A percentile compares a stretch with the other conserved stretches of the same genome.
phyloP scores from a whole-genome alignment of 2,113 vertebrate genomes.

The Pseudorhombus dupliciocellatus region DNA sequence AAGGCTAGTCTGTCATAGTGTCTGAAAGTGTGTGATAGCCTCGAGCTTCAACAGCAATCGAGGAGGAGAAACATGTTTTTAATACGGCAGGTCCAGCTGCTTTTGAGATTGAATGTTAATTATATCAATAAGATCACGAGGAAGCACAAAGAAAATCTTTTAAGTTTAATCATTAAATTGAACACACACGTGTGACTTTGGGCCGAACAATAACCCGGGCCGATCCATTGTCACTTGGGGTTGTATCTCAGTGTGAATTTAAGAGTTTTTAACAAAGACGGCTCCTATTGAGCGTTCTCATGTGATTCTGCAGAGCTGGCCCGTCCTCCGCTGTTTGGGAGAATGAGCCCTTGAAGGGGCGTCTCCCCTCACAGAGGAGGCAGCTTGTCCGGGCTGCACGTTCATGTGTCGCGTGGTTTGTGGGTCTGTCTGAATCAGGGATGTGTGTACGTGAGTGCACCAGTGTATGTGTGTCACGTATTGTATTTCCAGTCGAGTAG shows the following conservation, averaged over 20 bases:
- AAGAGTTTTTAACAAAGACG: neutral
- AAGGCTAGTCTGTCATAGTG: neutral
- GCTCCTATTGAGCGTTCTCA: slow-evolving; percentile 7
- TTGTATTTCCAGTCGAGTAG: slow-evolving; percentile 66
- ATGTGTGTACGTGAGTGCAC: neutral
- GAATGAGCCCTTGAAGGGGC: slow-evolving; percentile 25
- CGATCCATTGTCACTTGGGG: neutral
- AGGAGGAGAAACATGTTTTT: neutral
- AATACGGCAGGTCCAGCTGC: neutral
- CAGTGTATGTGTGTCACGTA: slow-evolving; percentile 21
- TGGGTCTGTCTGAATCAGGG: slow-evolving; percentile 18
- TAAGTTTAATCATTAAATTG: neutral
- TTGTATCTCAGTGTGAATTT: slow-evolving; percentile 1
- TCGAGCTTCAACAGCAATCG: neutral
- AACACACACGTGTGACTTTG: neutral
- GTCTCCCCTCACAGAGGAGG: slow-evolving; percentile 22
- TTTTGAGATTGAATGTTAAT: neutral
- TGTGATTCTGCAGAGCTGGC: slow-evolving; percentile 15
- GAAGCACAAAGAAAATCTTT: neutral
- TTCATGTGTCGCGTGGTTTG: slow-evolving; percentile 5
- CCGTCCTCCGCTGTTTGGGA: slow-evolving; percentile 19
- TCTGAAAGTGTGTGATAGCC: neutral
- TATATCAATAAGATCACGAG: neutral
- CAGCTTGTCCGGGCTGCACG: slow-evolving; percentile 25
- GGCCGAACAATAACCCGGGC: neutral